phyloP scores from a whole-genome alignment of 2,113 vertebrate species.

The Eira barbara region DNA sequence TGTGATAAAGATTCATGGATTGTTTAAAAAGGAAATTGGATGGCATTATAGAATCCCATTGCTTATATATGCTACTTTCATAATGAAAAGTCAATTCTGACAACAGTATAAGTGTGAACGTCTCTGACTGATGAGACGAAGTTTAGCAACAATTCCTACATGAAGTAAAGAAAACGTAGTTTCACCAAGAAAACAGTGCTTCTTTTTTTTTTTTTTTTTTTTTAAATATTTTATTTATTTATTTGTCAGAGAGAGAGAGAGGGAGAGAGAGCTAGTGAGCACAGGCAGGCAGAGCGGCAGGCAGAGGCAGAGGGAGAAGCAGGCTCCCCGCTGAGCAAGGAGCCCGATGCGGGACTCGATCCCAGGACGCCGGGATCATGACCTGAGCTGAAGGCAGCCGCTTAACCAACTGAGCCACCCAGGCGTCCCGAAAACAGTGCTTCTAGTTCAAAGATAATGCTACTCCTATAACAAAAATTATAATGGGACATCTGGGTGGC shows the following conservation, averaged over 20 bases:
- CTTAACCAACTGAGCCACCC: too few species aligned
- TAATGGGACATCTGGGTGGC: not conserved
- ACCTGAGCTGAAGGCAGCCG: too few species aligned
- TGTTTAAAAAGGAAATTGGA: constrained; percentile 29
- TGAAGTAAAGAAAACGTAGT: not conserved
- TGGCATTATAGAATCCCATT: not conserved
- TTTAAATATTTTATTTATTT: too few species aligned
- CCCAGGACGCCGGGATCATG: too few species aligned
- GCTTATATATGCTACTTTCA: not conserved
- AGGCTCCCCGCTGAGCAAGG: too few species aligned
- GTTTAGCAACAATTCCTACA: not conserved
- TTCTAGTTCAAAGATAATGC: not conserved
- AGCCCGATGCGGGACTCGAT: too few species aligned
- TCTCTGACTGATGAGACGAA: not conserved
- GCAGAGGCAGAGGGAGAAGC: too few species aligned
- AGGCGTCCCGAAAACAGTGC: not conserved
- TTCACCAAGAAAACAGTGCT: not conserved
- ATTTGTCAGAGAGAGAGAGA: too few species aligned
- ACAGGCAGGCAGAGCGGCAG: too few species aligned
- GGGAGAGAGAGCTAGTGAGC: too few species aligned
- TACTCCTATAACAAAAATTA: not conserved
- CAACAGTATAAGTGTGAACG: constrained; percentile 23
- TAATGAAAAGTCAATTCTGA: not conserved
- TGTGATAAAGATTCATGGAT: constrained; percentile 26
- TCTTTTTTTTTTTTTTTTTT: too few species aligned